A percentile compares a stretch with the other conserved stretches of the same genome.
phyloP scores from a whole-genome alignment of 2,888 invertebrate species.

The Polydrusus tereticollis region DNA sequence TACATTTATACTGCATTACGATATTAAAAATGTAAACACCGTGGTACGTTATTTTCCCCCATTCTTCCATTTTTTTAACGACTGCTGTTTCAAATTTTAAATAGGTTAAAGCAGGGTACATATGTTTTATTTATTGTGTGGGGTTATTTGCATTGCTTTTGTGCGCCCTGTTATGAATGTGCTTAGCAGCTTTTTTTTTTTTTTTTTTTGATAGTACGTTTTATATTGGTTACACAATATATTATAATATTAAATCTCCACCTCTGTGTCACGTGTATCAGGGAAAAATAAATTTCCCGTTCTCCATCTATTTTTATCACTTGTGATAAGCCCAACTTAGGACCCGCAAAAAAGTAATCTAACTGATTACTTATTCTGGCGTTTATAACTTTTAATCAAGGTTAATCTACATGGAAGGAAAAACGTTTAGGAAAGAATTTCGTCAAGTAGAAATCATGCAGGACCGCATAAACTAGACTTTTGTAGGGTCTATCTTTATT shows the following conservation, averaged over 20 bases:
- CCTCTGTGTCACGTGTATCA: no score
- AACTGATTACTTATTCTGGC: not conserved
- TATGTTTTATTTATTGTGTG: not conserved
- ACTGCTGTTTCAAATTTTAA: not conserved
- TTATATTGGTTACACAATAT: no score
- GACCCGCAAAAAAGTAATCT: not conserved
- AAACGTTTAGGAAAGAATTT: not conserved
- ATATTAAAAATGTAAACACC: slow-evolving; percentile 3
- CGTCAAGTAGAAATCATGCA: not conserved
- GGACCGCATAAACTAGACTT: no score
- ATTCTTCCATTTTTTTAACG: not conserved
- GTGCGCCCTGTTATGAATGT: no score
- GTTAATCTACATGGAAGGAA: not conserved
- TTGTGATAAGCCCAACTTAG: not conserved
- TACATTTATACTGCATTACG: slow-evolving; percentile 3
- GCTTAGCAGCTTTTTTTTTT: no score
- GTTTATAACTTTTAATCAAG: not conserved
- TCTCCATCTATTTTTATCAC: not conserved
- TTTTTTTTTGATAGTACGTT: no score
- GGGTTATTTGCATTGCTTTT: not conserved
- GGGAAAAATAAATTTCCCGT: not conserved
- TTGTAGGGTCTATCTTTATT: no score
- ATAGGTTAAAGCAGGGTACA: not conserved
- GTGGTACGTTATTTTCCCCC: not conserved
- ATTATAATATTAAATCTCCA: no score